Percentiles rank a stretch among this genome's conserved stretches.
Conservation (phyloP, 2,797 vertebrate genomes). For the Setipinna tenuifilis region DNA sequence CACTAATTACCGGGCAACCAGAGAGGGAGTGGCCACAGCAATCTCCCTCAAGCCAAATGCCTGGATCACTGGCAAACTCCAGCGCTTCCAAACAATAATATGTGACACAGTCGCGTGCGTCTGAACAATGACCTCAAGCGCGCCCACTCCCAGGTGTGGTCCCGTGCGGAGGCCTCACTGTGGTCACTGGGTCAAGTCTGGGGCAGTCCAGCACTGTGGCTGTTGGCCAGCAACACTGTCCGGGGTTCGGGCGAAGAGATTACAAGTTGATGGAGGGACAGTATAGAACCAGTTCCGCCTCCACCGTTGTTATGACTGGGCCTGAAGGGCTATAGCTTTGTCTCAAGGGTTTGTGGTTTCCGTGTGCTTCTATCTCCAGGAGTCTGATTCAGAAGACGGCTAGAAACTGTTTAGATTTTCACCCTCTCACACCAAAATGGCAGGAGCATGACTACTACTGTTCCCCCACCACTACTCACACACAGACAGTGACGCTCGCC, state of each 20-base stretch:
- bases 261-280: not conserved
- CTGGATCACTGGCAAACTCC: not conserved
- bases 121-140: conserved; percentile 36
- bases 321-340: not conserved
- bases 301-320: not conserved
- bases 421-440: not conserved
- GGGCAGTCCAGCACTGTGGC: not conserved
- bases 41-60: not conserved
- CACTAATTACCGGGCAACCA: not conserved
- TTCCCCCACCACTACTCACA: not conserved
- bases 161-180: not conserved
- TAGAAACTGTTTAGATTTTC: not conserved
- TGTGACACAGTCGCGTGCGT: conserved; percentile 24
- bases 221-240: too few species aligned
- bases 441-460: not conserved
- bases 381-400: not conserved
- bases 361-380: not conserved
- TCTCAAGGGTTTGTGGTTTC: not conserved
- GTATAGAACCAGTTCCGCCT: not conserved
- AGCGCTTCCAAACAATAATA: not conserved
- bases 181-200: conserved; percentile 5
- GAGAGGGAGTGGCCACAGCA: not conserved
- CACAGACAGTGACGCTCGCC: conserved; percentile 11
- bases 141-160: conserved; percentile 9
- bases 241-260: too few species aligned